These are phyloP conservation scores for Orientallactaga bullata DNA, from an alignment of 2,113 vertebrate genomes.

Conservation along the genomic window DNA sequence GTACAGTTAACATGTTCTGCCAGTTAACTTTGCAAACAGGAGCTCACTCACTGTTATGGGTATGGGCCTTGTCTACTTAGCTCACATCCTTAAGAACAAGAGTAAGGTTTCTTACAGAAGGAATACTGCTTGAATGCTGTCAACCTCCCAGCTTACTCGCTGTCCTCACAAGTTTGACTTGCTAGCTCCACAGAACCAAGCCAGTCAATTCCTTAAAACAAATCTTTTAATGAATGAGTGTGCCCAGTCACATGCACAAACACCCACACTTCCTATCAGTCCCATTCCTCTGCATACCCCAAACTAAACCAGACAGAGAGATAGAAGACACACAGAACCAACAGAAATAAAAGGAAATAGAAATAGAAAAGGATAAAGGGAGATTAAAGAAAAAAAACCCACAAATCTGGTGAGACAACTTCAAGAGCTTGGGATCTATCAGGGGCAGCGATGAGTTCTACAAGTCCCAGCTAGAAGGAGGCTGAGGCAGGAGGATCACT, in stretches of 20 bases:
- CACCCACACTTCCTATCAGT: not conserved
- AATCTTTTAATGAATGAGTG: too few species aligned
- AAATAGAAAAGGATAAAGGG: not conserved
- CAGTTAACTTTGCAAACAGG: not conserved
- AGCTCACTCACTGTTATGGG: not conserved
- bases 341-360: not conserved
- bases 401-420: not conserved
- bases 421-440: not conserved
- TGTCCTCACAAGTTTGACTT: not conserved
- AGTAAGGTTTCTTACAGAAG: not conserved
- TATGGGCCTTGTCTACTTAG: not conserved
- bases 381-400: slow-evolving; percentile 7
- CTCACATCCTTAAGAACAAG: not conserved
- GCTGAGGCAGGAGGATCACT: not conserved
- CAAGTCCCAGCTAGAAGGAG: too few species aligned
- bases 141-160: not conserved
- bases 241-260: too few species aligned
- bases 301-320: not conserved
- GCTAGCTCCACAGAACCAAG: not conserved
- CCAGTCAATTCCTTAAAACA: not conserved
- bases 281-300: not conserved
- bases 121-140: slow-evolving; percentile 1
- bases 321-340: not conserved
- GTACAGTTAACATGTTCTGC: not conserved
- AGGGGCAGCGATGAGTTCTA: not conserved